A percentile compares a stretch with the other conserved stretches of the same genome.
phyloP scores from a whole-genome alignment of 2,888 invertebrate species.

The Pyrgus malvae region DNA sequence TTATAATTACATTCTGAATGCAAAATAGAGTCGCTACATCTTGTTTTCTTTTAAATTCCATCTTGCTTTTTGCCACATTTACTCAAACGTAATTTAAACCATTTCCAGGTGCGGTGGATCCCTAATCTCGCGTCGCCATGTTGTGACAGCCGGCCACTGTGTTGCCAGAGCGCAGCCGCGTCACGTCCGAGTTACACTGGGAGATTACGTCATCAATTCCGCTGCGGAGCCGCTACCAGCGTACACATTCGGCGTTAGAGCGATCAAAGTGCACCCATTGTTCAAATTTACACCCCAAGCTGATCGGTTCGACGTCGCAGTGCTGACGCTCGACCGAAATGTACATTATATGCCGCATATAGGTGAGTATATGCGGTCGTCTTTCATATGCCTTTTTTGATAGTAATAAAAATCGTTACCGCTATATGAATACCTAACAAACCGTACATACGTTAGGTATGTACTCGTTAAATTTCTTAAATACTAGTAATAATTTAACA shows the following conservation, averaged over 20 bases:
- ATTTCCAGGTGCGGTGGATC: conserved; percentile 92
- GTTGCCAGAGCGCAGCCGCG: conserved; percentile 94
- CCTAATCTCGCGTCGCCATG: conserved; percentile 93
- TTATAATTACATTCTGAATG: too few species aligned
- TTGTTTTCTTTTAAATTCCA: too few species aligned
- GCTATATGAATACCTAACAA: too few species aligned
- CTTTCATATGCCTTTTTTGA: too few species aligned
- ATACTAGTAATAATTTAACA: too few species aligned
- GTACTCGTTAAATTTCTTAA: too few species aligned
- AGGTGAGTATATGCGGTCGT: conserved; percentile 72
- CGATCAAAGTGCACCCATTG: conserved; percentile 94
- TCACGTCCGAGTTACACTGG: conserved; percentile 94
- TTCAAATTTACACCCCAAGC: conserved; percentile 94
- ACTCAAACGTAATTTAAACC: not conserved
- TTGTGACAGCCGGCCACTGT: conserved; percentile 97
- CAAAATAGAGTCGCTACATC: too few species aligned
- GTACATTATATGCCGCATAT: conserved; percentile 96
- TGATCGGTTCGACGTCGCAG: conserved; percentile 95
- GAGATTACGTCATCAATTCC: conserved; percentile 97
- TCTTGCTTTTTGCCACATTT: too few species aligned
- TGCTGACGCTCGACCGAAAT: conserved; percentile 91
- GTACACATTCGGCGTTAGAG: conserved; percentile 95
- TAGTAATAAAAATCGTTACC: too few species aligned
- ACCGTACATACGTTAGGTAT: too few species aligned
- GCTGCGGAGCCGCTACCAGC: conserved; percentile 95